phyloP scores from a whole-genome alignment of 2,797 vertebrate species.

The Oreochromis mossambicus region DNA sequence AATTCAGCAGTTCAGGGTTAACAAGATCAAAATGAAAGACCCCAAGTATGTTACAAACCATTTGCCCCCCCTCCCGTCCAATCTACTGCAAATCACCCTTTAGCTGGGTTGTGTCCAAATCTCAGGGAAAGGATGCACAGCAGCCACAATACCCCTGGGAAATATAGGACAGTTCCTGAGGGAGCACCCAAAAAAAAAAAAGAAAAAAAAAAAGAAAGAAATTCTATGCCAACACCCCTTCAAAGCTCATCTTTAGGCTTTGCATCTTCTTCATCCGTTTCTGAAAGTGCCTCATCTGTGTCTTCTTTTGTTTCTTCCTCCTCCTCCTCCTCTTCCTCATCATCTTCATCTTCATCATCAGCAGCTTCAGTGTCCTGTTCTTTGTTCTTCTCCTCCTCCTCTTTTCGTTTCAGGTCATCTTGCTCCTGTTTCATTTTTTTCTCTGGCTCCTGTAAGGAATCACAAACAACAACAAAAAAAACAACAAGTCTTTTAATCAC shows the following conservation, averaged over 20 bases:
- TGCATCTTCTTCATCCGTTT: slow-evolving; percentile 51
- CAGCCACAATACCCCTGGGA: slow-evolving; percentile 70
- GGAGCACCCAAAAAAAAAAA: neutral
- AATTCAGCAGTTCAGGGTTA: slow-evolving; percentile 34
- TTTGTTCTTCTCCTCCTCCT: slow-evolving; percentile 77
- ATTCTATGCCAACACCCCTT: slow-evolving; percentile 22
- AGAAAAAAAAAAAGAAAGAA: neutral
- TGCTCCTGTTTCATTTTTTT: slow-evolving; percentile 80
- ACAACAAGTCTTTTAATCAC: neutral
- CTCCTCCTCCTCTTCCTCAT: neutral
- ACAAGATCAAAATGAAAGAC: slow-evolving; percentile 38
- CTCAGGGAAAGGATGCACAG: slow-evolving; percentile 75
- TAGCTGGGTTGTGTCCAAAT: slow-evolving; percentile 42
- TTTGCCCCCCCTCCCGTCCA: neutral
- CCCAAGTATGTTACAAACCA: slow-evolving; percentile 34
- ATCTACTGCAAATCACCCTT: slow-evolving; percentile 37
- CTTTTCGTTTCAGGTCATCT: slow-evolving; percentile 74
- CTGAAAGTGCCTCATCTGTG: slow-evolving; percentile 43
- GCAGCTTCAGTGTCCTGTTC: slow-evolving; percentile 58
- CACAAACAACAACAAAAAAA: neutral
- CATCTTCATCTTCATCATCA: neutral
- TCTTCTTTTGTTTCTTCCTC: slow-evolving; percentile 43
- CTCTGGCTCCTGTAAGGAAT: slow-evolving; percentile 70
- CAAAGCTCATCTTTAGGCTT: slow-evolving; percentile 77
- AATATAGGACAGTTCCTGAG: slow-evolving; percentile 52